Evolutionary conservation across 2,113 vertebrate genomes (phyloP), one percentile per base, ranked within the genome.

Genomic region (Brachypodius melanocephalos): DNA sequence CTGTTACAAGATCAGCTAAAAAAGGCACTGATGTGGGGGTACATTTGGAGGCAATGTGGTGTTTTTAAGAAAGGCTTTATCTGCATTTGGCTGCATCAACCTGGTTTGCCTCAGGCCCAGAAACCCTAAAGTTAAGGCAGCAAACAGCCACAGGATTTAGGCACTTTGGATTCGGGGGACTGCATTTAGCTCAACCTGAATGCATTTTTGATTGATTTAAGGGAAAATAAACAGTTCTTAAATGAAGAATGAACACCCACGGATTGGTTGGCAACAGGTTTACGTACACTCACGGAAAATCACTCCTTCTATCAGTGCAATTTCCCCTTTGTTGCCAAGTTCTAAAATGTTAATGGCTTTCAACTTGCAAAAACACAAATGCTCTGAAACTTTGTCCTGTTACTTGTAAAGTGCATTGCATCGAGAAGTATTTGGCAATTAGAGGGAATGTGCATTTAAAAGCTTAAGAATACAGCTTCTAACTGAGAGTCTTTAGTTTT

Each of bases 171-270:
- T 79, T 89, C 77, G 52, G 87, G 38, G 18, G 38, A 49, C n/a
- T 42, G 48, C 26, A 17, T 68, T 92, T 49, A 52, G 15, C 63
- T 87, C 74, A 65, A 52, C 45, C 4, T 42, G 54, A 91, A 82
- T 46, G 49, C 16, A 10, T 68, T 87, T 59, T 75, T 18, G 2
- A 85, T 52, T 79, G 85, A 73, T 90, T 96, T 84, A 92, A 74
- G 40, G 63, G 49, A 68, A 89, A 96, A 90, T 68, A 85, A 96
- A 87, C 77, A 68, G 49, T 65, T 91, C 68, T 87, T 79, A 82
- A 88, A 94, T 46, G 74, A 87, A 89, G 95, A 81, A 90, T 24
- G 66, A 85, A 72, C 69, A 48, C 59, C 68, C 40, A 31, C 73
- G 4, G 21, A 18, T 25, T 67, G 79, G 36, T 83, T 89, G 86